Percentiles rank a stretch among this genome's conserved stretches.
phyloP scores from a whole-genome alignment of 2,888 invertebrate species.

The Plagiodera versicolora region DNA sequence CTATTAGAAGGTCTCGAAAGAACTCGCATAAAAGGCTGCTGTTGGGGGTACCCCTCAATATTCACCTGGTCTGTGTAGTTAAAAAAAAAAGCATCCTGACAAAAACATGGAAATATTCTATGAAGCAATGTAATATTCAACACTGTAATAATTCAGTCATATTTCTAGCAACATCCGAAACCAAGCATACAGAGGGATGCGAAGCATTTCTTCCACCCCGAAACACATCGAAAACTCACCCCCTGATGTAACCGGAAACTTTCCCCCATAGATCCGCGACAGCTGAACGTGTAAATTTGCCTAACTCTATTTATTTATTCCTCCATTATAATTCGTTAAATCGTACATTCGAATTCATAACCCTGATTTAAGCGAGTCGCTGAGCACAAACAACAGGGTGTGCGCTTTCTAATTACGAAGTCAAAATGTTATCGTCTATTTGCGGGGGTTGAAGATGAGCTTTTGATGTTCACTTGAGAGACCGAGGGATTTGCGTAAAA shows the following conservation, averaged over 20 bases:
- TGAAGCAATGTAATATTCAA: too few species aligned
- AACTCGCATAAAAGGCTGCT: too few species aligned
- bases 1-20: too few species aligned
- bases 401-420: constrained; percentile 54
- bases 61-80: too few species aligned
- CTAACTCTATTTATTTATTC: constrained; percentile 55
- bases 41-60: too few species aligned
- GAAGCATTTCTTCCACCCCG: neutral
- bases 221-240: constrained; percentile 5
- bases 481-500: neutral
- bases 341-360: constrained; percentile 54
- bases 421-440: constrained; percentile 44
- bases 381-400: constrained; percentile 50
- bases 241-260: constrained; percentile 35
- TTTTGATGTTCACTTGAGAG: constrained; percentile 15
- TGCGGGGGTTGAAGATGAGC: constrained; percentile 20
- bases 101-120: too few species aligned
- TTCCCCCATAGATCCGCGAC: constrained; percentile 38
- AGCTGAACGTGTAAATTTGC: constrained; percentile 55
- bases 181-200: constrained; percentile 3
- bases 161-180: neutral
- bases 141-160: neutral
- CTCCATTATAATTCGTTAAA: constrained; percentile 54
- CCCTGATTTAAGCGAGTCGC: constrained; percentile 51
- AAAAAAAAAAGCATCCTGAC: too few species aligned